phyloP scores from a whole-genome alignment of 2,797 vertebrate genomes.

The Saxicola maurus region DNA sequence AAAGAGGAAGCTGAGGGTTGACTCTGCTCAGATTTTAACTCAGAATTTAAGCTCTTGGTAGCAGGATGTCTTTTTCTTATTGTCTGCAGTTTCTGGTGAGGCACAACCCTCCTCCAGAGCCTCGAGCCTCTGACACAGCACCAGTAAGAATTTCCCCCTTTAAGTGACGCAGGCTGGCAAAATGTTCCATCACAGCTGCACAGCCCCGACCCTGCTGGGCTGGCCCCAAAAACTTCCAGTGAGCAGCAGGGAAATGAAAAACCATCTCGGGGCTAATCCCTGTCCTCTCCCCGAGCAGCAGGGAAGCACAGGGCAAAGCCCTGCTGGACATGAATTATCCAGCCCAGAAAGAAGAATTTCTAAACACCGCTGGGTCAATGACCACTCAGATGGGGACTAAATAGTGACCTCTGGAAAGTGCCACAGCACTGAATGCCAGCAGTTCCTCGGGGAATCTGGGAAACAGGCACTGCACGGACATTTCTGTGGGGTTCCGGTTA shows the following conservation, averaged over 20 bases:
- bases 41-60: neutral
- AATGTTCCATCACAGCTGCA: neutral
- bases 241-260: neutral
- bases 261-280: neutral
- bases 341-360: neutral
- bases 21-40: neutral
- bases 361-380: neutral
- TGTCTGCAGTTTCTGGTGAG: neutral
- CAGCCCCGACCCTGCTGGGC: accelerated
- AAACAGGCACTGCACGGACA: accelerated
- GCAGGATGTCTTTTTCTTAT: neutral
- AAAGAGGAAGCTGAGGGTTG: neutral
- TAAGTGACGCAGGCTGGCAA: neutral
- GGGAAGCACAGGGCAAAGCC: neutral
- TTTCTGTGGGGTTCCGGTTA: neutral
- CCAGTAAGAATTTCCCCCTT: neutral
- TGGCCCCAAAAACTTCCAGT: neutral
- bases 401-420: neutral
- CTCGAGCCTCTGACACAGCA: accelerated
- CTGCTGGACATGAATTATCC: neutral
- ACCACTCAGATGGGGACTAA: neutral
- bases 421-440: neutral
- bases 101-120: neutral
- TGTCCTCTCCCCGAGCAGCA: accelerated
- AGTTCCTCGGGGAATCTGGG: accelerated